phyloP scores from a whole-genome alignment of 2,113 vertebrate species.

The Vanacampus margaritifer region DNA sequence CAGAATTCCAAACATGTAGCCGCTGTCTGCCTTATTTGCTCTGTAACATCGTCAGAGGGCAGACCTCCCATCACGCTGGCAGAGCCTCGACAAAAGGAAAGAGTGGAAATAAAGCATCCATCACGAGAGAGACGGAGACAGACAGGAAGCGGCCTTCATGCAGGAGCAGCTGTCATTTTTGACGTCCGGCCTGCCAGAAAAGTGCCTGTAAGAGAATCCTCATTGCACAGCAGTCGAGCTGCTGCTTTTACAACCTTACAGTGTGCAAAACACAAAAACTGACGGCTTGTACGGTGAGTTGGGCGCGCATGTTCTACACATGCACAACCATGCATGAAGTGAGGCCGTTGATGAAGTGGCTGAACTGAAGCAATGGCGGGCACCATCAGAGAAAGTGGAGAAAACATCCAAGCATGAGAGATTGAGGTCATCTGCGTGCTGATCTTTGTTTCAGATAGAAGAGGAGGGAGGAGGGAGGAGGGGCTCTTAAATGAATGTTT shows the following conservation, averaged over 20 bases:
- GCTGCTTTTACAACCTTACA: conserved; percentile 24
- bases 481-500: conserved; percentile 1
- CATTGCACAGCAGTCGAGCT: conserved; percentile 19
- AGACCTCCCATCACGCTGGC: conserved; percentile 36
- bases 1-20: not conserved
- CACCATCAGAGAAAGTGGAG: not conserved
- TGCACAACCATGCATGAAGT: conserved; percentile 43
- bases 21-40: conserved; percentile 38
- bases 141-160: conserved; percentile 9
- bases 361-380: conserved; percentile 6
- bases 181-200: conserved; percentile 32
- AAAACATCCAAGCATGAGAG: conserved; percentile 39
- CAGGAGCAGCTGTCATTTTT: conserved; percentile 23
- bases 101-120: conserved; percentile 28
- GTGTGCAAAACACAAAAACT: conserved; percentile 34
- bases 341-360: conserved; percentile 11
- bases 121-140: conserved; percentile 24
- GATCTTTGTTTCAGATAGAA: conserved; percentile 49
- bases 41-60: conserved; percentile 34
- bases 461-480: not conserved
- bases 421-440: conserved; percentile 62
- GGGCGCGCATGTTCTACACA: conserved; percentile 20
- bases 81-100: conserved; percentile 25
- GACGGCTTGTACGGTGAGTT: conserved; percentile 32
- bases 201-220: conserved; percentile 25